phyloP scores from a whole-genome alignment of 1,140 invertebrate genomes.

The Trachymyrmex septentrionalis region DNA sequence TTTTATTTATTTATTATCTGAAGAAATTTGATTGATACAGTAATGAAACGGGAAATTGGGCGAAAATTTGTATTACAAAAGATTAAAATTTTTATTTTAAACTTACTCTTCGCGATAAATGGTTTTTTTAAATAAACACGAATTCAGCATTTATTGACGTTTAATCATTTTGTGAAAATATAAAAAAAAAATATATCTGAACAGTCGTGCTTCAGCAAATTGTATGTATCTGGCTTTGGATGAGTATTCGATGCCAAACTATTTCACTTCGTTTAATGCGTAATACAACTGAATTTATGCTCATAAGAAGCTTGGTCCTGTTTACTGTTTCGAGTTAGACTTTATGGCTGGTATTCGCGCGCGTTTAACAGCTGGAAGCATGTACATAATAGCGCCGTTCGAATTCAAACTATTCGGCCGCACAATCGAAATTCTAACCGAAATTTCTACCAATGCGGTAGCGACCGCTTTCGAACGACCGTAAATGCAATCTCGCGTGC shows the following conservation, averaged over 20 bases:
- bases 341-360: slow-evolving; percentile 62
- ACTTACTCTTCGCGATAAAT: not conserved
- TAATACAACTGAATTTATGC: slow-evolving; percentile 64
- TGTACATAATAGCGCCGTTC: slow-evolving; percentile 59
- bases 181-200: not conserved
- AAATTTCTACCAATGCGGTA: slow-evolving; percentile 11
- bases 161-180: slow-evolving; percentile 3
- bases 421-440: slow-evolving; percentile 69
- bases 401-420: slow-evolving; percentile 67
- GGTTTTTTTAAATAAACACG: slow-evolving; percentile 16
- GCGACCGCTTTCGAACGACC: not conserved
- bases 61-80: not conserved
- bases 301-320: slow-evolving; percentile 68
- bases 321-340: slow-evolving; percentile 70
- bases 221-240: slow-evolving; percentile 17
- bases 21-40: not conserved
- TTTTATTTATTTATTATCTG: slow-evolving; percentile 32
- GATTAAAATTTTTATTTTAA: slow-evolving; percentile 4
- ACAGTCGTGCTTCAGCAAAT: not conserved
- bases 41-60: not conserved
- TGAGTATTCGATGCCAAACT: slow-evolving; percentile 50
- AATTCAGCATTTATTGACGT: not conserved
- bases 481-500: slow-evolving; percentile 71
- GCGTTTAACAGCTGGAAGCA: slow-evolving; percentile 62
- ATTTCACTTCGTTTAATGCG: slow-evolving; percentile 61